Evolutionary conservation across 2,888 invertebrate genomes (phyloP).

Genomic region (Drosophila meridiana): DNA sequence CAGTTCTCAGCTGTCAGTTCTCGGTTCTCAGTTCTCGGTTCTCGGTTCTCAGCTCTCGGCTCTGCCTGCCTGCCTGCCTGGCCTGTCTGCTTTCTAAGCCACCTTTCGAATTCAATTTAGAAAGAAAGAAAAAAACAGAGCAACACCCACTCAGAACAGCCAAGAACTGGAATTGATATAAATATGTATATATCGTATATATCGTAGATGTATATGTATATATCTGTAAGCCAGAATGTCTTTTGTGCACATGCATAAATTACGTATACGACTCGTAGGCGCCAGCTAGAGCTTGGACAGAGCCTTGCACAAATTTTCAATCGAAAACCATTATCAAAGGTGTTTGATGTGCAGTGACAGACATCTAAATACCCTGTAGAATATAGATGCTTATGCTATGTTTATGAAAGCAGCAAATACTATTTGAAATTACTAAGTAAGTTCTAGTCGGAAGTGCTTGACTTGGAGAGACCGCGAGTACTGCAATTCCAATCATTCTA

Average conservation of each 20-base stretch:
- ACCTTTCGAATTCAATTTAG: slow-evolving; percentile 79
- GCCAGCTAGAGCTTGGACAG: slow-evolving; percentile 21
- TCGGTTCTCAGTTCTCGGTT: slow-evolving; percentile 5
- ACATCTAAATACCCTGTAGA: neutral
- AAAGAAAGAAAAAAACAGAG: slow-evolving; percentile 25
- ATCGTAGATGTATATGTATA: slow-evolving; percentile 5
- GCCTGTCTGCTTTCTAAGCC: slow-evolving; percentile 44
- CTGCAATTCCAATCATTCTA: neutral
- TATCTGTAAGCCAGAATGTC: slow-evolving; percentile 12
- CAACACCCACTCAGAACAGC: slow-evolving; percentile 51
- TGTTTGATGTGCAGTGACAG: neutral
- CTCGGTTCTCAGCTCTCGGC: slow-evolving; percentile 35
- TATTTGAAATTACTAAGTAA: neutral
- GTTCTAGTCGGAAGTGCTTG: neutral
- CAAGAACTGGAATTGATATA: slow-evolving; percentile 70
- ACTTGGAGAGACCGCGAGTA: neutral
- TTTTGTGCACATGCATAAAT: slow-evolving; percentile 73
- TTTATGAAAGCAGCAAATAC: neutral
- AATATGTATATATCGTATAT: slow-evolving; percentile 49
- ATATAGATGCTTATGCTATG: neutral
- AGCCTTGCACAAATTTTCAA: slow-evolving; percentile 62
- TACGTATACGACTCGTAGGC: slow-evolving; percentile 70
- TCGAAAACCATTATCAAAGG: neutral
- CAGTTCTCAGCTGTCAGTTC: slow-evolving; percentile 9
- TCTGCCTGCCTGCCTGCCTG: slow-evolving; percentile 3